Evolutionary conservation across 2,113 vertebrate genomes (phyloP), one percentile per base, ranked within the genome.

Genomic region (Glaucidium brasilianum): DNA sequence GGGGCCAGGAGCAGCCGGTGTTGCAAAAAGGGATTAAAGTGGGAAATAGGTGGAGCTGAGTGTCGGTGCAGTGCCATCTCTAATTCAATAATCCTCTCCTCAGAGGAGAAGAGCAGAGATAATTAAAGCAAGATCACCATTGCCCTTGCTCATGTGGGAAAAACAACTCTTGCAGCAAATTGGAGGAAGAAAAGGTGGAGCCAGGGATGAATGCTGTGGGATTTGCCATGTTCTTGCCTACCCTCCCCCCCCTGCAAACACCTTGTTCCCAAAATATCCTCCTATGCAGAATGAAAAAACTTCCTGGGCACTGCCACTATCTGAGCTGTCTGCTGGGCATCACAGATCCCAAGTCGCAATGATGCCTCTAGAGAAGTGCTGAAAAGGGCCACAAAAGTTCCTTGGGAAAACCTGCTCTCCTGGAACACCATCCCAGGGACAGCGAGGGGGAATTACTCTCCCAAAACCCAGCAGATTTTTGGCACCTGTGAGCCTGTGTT

Each of bases 151-250:
- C 32, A 6, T 3, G 1, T 6, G 29, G 43, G 56, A 50, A 88
- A 71, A 94, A 7, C 60, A 43, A 30, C 23, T 27, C 76, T 13
- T 9, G 34, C 1, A 53, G 76, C 32, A 67, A 85, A 72, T 1
- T 4, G 26, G 29, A 82, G 20, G 32, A 85, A 66, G 74, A 58
- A 84, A 77, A 85, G 47, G 15, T 2, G 3, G 77, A 95, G 68
- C 32, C 22, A 41, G 32, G 47, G 25, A 39, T n/a, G 41, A 62
- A 30, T 11, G 39, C 37, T 67, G 58, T 4, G 41, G 59, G 91
- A 22, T 39, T 66, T 2, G 1, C 2, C 1, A 1, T 15, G 27
- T 11, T 34, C 35, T 64, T n/a, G 58, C 25, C 41, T 84, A 62
- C 15, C 49, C 47, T 27, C 37, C 27, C 17, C 37, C 8, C 30